Percentiles rank a stretch among this genome's conserved stretches.
phyloP scores from a whole-genome alignment of 2,888 invertebrate genomes.

The Protodeltote pygarga region DNA sequence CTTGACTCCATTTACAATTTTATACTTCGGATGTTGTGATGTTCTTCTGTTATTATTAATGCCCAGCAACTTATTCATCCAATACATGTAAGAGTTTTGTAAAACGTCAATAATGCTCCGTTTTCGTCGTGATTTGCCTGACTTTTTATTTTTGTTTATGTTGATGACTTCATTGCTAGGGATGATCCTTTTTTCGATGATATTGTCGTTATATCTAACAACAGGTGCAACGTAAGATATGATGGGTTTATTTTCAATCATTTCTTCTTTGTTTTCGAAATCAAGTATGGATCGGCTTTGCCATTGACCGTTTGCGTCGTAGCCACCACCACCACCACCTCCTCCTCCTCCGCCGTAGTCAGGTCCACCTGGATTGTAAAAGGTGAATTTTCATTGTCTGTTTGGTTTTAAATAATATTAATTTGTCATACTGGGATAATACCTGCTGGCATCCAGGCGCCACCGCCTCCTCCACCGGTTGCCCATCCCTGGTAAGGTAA shows the following conservation, averaged over 20 bases:
- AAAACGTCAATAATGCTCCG: constrained; percentile 71
- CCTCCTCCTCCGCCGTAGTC: constrained; percentile 73
- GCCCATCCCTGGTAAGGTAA: constrained; percentile 76
- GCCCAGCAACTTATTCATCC: constrained; percentile 70
- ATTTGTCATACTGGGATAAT: constrained; percentile 67
- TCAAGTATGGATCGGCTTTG: constrained; percentile 75
- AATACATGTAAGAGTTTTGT: constrained; percentile 73
- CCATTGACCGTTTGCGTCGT: constrained; percentile 83
- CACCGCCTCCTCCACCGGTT: constrained; percentile 77
- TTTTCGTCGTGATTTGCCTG: constrained; percentile 62
- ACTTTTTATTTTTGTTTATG: constrained; percentile 4
- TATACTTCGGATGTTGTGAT: constrained; percentile 65
- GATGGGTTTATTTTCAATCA: constrained; percentile 50
- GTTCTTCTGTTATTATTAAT: constrained; percentile 58
- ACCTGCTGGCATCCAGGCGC: constrained; percentile 84
- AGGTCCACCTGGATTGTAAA: constrained; percentile 71
- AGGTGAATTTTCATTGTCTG: constrained; percentile 51
- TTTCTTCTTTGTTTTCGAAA: constrained; percentile 47
- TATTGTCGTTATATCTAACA: constrained; percentile 52
- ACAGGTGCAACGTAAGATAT: constrained; percentile 63
- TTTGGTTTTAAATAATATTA: constrained; percentile 15
- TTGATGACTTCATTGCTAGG: constrained; percentile 2
- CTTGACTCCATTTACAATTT: constrained; percentile 72
- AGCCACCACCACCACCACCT: constrained; percentile 70
- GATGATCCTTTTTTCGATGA: constrained; percentile 35